Evolutionary conservation across 2,797 vertebrate species (phyloP).

Genomic region (Periparus ater): DNA sequence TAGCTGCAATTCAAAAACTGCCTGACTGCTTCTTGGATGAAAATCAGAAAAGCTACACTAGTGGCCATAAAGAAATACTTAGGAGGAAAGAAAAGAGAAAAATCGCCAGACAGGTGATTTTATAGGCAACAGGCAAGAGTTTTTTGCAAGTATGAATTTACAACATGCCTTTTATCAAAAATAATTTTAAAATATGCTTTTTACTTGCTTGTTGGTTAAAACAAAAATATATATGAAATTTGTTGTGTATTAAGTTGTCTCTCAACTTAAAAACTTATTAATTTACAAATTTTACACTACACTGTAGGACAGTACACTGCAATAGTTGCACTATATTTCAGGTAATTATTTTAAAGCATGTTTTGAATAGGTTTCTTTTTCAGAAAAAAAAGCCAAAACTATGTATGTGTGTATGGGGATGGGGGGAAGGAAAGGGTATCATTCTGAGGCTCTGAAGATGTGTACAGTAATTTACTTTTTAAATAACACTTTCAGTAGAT

Average conservation of each 20-base stretch:
- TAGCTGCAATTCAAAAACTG: background rate
- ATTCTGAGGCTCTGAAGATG: background rate
- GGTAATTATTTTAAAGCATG: background rate
- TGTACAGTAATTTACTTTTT: background rate
- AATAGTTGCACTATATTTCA: background rate
- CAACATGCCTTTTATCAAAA: background rate
- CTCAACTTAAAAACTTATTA: background rate
- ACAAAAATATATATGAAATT: background rate
- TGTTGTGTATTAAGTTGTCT: background rate
- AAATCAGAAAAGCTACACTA: background rate
- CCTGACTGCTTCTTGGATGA: background rate
- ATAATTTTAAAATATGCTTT: fast-evolving
- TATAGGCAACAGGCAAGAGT: background rate
- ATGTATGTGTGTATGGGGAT: fast-evolving
- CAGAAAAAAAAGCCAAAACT: background rate
- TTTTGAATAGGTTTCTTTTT: background rate
- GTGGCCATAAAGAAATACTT: background rate
- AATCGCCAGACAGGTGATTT: background rate
- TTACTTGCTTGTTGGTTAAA: background rate
- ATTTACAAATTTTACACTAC: background rate
- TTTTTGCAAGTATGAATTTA: background rate
- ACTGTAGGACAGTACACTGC: fast-evolving
- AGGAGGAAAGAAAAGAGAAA: background rate
- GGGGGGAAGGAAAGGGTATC: fast-evolving
- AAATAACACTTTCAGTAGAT: background rate